Evolutionary conservation across 1,140 invertebrate species (phyloP).

Genomic region (Arion vulgaris): DNA sequence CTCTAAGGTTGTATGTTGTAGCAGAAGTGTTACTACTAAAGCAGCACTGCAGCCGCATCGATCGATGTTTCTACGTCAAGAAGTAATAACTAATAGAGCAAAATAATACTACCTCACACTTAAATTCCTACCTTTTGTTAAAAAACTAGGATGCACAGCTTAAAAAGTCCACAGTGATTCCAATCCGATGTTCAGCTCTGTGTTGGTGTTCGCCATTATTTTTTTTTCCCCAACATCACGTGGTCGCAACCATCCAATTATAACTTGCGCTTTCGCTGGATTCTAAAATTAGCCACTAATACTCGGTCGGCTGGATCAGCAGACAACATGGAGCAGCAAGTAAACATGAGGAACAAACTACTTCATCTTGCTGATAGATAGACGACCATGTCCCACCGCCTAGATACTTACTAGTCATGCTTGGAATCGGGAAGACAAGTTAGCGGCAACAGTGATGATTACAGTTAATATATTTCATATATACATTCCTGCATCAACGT

Average conservation of each 20-base stretch:
- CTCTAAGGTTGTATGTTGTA: not conserved
- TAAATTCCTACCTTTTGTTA: not conserved
- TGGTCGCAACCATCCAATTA: constrained; percentile 44
- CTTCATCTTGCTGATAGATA: not conserved
- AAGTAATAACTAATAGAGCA: too few species aligned
- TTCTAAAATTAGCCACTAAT: constrained; percentile 42
- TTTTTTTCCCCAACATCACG: constrained; percentile 35
- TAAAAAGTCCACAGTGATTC: constrained; percentile 18
- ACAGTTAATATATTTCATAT: too few species aligned
- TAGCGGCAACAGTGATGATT: too few species aligned
- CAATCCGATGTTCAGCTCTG: constrained; percentile 19
- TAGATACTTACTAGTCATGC: too few species aligned
- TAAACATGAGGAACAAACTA: not conserved
- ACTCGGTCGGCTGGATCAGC: constrained; percentile 31
- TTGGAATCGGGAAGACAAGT: too few species aligned
- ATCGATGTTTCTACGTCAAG: constrained; percentile 6
- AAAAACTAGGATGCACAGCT: constrained; percentile 16
- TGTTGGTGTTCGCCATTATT: constrained; percentile 45
- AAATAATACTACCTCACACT: too few species aligned
- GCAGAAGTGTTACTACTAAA: not conserved
- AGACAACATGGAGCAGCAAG: constrained; percentile 30
- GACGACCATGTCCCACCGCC: too few species aligned
- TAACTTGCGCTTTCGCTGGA: constrained; percentile 36
- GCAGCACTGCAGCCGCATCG: not conserved
- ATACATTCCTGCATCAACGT: too few species aligned